Evolutionary conservation across 1,140 invertebrate genomes (phyloP).

Genomic region (Antheraea mylitta): DNA sequence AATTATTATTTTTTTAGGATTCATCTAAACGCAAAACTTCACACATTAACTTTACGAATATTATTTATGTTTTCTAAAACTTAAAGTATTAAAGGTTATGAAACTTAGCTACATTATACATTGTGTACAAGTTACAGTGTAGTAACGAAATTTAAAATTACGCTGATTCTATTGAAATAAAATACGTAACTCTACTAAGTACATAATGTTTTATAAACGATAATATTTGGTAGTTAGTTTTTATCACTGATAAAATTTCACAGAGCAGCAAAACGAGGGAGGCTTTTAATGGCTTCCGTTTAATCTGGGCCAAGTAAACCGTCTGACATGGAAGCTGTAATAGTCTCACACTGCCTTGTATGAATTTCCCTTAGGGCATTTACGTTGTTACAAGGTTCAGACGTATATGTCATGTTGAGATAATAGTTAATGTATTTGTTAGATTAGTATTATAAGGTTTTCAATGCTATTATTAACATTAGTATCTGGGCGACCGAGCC

Average conservation of each 20-base stretch:
- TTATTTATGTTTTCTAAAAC: too few relatives aligned
- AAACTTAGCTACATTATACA: too few relatives aligned
- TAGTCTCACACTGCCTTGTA: constrained; percentile 5
- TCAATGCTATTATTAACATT: too few relatives aligned
- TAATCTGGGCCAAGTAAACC: constrained; percentile 12
- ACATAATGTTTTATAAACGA: background rate
- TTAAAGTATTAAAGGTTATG: too few relatives aligned
- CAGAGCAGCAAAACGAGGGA: background rate
- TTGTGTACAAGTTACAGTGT: too few relatives aligned
- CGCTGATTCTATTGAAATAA: too few relatives aligned
- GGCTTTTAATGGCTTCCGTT: constrained; percentile 10
- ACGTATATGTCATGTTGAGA: background rate
- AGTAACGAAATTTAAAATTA: too few relatives aligned
- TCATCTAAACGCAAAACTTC: too few relatives aligned
- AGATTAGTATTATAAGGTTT: too few relatives aligned
- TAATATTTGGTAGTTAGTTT: background rate
- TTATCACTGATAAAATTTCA: background rate
- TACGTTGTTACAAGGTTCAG: background rate
- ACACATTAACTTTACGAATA: too few relatives aligned
- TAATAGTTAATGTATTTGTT: background rate
- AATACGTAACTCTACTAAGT: background rate
- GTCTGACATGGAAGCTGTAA: constrained; percentile 11
- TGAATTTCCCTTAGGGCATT: constrained; percentile 7
- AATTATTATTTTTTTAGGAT: too few relatives aligned
- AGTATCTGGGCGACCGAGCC: too few relatives aligned